Base-by-base conservation (phyloP, 2,888 invertebrate species). In the Tipula lateralis region DNA sequence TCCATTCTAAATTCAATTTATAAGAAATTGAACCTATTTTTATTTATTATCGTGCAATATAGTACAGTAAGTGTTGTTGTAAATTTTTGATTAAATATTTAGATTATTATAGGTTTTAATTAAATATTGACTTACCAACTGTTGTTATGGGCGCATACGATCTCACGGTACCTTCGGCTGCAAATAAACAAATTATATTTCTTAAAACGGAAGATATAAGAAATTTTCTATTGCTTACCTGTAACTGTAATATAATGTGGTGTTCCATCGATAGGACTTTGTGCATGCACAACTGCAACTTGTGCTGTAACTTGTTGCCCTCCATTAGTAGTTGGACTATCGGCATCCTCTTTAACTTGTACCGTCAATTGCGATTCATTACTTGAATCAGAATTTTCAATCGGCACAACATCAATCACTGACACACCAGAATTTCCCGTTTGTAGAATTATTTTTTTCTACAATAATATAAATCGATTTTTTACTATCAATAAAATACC, bases 241-340 rank as follows among this genome's bases (percentile, higher is more conserved):
- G 90, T 90, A 19, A 90, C 90, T 0, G 90, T 90, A 1, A 90
- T 90, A 84, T 88, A 90, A 50, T 88, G 89, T 1, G 89, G 89
- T 34, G 88, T 87, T 32, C 87, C 88, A 80, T 88, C 88, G 84
- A 87, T 88, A 36, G 87, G 86, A 85, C 88, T 86, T 84, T 87
- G 87, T 12, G 87, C 85, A 85, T 89, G 89, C 84, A 90, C 88
- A 83, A 90, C 88, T 12, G 90, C 88, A 84, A 90, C 88, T 85
- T 89, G 89, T 0, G 89, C 89, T 83, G 89, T 89, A 36, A 89
- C 88, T 86, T 89, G 89, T 87, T 89, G 90, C 66, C 86, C 86
- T 32, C 86, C 86, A 13, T 85, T 85, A 1, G 84, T 32, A 24
- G 85, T 85, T 80, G 86, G 86, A 82, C 66, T 50, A 2, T 12